A percentile compares a stretch with the other conserved stretches of the same genome.
Conservation (phyloP, 1,140 invertebrate genomes). For the Neodiprion lecontei region DNA sequence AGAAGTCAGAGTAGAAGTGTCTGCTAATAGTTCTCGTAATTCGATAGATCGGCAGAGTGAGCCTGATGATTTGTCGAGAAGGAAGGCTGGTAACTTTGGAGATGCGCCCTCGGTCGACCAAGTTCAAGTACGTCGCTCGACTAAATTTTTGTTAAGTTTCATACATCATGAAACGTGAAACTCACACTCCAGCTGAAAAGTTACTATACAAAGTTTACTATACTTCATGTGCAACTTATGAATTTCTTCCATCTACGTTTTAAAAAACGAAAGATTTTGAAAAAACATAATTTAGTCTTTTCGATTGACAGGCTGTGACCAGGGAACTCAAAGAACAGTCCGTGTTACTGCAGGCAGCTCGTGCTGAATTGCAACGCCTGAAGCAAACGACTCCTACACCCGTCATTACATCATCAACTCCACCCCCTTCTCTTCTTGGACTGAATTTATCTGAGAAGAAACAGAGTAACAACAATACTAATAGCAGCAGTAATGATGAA, state of each 20-base stretch:
- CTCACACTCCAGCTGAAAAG: background rate
- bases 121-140: constrained; percentile 37
- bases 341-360: constrained; percentile 43
- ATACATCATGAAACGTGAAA: background rate
- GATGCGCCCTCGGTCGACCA: constrained; percentile 42
- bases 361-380: constrained; percentile 51
- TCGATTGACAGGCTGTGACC: constrained; percentile 42
- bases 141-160: background rate
- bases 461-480: constrained; percentile 29
- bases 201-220: background rate
- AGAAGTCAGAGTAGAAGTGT: constrained; percentile 32
- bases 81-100: constrained; percentile 32
- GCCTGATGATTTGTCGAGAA: constrained; percentile 32
- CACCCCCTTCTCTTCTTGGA: background rate
- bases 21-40: constrained; percentile 23
- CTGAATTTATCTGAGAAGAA: constrained; percentile 38
- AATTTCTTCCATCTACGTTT: background rate
- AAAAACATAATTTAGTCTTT: constrained; percentile 6
- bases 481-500: constrained; percentile 13
- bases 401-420: background rate
- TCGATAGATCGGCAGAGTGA: constrained; percentile 41
- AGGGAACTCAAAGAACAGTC: constrained; percentile 54
- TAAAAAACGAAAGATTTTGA: background rate
- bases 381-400: constrained; percentile 36
- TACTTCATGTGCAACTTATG: background rate